Evolutionary conservation across 1,140 invertebrate genomes (phyloP), one percentile per base, ranked within the genome.

Genomic region (Drosophila auraria): DNA sequence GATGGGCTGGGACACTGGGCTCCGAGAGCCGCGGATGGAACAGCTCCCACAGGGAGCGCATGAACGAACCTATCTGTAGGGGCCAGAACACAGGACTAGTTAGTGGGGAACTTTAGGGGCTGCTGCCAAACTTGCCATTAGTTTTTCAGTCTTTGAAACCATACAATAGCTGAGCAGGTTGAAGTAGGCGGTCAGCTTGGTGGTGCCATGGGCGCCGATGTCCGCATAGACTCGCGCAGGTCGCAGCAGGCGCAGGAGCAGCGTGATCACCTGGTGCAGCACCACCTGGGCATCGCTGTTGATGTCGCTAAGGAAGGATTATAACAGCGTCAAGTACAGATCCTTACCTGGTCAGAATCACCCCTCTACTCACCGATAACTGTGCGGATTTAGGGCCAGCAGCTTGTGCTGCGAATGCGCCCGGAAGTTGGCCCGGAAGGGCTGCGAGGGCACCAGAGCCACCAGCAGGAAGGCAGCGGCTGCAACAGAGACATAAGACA

Each of bases 11-110:
- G 86, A 99, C 97, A 61, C 97, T 97, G 3, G 98, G 98, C 93
- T 99, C 98, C n/a, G 97, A 98, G 53, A 99, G 94, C 79, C 97
- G 97, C 20, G 98, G 98, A 94, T 98, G 98, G 93, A 98, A 99
- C 54, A 99, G 93, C 74, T 98, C 96, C 98, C 98, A 99, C 42
- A 99, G 93, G 87, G 98, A 97, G 64, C 96, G 94, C 93, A 98
- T 97, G 94, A 97, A 98, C 92, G 97, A 96, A 58, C 97, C 96
- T 93, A 97, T 97, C 96, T 97, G 93, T 3, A 94, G 94, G 30
- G 51, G 11, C 12, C 14, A 56, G 20, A 20, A 20, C 20, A 25
- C 0, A 94, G 2, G 1, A 30, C 20, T 17, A 36, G 36, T 86
- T 77, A 81, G 57, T 9, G 7, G 3, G 14, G 44, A 50, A 25